Conservation (phyloP, 1,140 invertebrate genomes). For the Cardiocondyla obscurior region DNA sequence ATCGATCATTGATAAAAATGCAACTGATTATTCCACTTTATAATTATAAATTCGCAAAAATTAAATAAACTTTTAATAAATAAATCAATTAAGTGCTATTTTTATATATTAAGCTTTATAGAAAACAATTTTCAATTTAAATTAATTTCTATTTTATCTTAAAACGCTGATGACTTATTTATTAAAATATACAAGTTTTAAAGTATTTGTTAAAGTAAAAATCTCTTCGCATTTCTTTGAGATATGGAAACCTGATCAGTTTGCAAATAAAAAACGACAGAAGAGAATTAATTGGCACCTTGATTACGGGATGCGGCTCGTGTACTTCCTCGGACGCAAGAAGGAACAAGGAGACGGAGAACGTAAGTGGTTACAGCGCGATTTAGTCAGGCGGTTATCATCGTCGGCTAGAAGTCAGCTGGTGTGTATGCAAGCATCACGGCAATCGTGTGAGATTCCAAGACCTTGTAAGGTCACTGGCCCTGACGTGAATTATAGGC, state of each 20-base stretch:
- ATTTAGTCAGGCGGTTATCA: constrained; percentile 25
- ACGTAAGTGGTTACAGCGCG: constrained; percentile 23
- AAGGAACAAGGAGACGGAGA: constrained; percentile 5
- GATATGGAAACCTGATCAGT: constrained; percentile 3
- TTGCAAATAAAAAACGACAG: not conserved
- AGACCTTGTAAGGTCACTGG: constrained; percentile 75
- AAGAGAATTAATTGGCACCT: constrained; percentile 49
- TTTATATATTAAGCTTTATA: not conserved
- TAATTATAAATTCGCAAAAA: not conserved
- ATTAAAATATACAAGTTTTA: not conserved
- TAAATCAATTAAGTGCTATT: not conserved
- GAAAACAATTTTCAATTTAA: constrained; percentile 1
- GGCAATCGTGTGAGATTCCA: constrained; percentile 57
- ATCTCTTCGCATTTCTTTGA: not conserved
- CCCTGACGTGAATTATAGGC: constrained; percentile 58
- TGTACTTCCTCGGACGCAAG: constrained; percentile 43
- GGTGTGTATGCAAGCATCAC: constrained; percentile 11
- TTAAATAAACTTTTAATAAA: not conserved
- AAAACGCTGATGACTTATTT: not conserved
- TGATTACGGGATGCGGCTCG: constrained; percentile 54
- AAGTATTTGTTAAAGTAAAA: constrained; percentile 10
- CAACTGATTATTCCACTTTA: not conserved
- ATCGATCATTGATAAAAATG: not conserved
- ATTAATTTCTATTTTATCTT: not conserved
- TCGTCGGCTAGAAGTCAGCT: constrained; percentile 14